Base-by-base conservation (phyloP, 2,888 invertebrate genomes). In the Conistra vaccinii region DNA sequence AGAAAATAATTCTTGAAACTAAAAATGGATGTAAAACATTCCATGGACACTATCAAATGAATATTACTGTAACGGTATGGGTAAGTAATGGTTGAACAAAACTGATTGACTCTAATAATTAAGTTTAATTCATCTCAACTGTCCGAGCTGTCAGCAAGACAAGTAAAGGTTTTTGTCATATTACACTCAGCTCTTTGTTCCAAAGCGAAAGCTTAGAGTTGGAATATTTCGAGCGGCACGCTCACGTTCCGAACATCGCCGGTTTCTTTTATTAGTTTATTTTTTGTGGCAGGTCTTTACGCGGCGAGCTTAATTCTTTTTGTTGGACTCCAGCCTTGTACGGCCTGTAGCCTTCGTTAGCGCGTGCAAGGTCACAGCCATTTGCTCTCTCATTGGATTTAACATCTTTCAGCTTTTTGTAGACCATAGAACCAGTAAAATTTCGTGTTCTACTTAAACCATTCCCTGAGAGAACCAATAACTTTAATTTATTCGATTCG, bases 261-360 rank as follows among this genome's bases (percentile, higher is more conserved):
- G 86, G 88, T 76, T 89, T 90, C 92, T 92, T 92, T 93, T 92
- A 90, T 91, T 91, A 86, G 89, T 92, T 92, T 92, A 90, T 95
- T 95, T 95, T 95, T 95, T 95, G 94, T 95, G 93, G 91, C 94
- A 93, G 92, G 93, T 95, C 94, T 95, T 94, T 93, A 93, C 90
- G 89, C 89, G 90, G 90, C 88, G 82, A 87, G 81, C 89, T 90
- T 94, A 90, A 92, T 93, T 92, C 91, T 92, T 95, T 93, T 95
- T 94, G 91, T 93, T 90, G 86, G 86, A 48, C 61, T 69, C 89
- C 91, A 91, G 91, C 93, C 94, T 92, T 93, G 92, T 94, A 92
- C 87, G 93, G 93, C 89, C 91, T 90, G 92, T 92, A 95, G 95
- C 95, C 96, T 96, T 96, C 96, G 95, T 95, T 95, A 94, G 94